Evolutionary conservation across 2,888 invertebrate species (phyloP), one percentile per base, ranked within the genome.

Genomic region (Drosophila fulvimacula): DNA sequence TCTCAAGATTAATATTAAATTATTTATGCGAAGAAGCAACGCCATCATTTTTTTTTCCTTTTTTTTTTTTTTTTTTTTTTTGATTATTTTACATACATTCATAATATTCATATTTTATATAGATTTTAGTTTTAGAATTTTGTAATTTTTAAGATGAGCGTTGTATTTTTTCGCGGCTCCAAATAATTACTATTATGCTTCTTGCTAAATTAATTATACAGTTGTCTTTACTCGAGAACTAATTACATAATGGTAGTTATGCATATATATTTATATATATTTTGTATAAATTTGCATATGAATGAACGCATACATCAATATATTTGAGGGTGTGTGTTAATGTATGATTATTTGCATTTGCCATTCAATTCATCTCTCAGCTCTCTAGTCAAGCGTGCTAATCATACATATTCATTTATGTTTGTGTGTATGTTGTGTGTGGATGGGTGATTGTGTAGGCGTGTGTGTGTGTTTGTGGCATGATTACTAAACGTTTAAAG

Each of bases 171-270:
- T 61, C 34, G 39, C 15, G 49, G 75, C 82, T 88, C 76, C 21
- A 76, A 85, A 63, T 63, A 73, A 58, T 51, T 66, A 61, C 57
- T 78, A 82, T 64, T 73, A 76, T 78, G 77, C 58, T 76, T 76
- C 63, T 67, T 73, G 76, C 69, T 88, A 82, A 73, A 62, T 82
- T 83, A 88, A 87, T 78, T 83, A 88, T 80, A 83, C 78, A 83
- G 36, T 70, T 72, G 46, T 61, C 19, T 64, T 74, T 69, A 78
- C 69, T 85, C 49, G 73, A 76, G 59, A 73, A 68, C 71, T 88
- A 83, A 88, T 85, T 85, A 85, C 82, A 80, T 85, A 85, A 85
- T 65, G 77, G 80, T 83, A 83, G 60, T 36, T 57, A 63, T 66
- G 52, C 53, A 67, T 36, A 60, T 27, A 71, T 78, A 69, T 61